A percentile compares a stretch with the other conserved stretches of the same genome.
phyloP scores from a whole-genome alignment of 2,888 invertebrate genomes.

The Arrhopalites spinosus region DNA sequence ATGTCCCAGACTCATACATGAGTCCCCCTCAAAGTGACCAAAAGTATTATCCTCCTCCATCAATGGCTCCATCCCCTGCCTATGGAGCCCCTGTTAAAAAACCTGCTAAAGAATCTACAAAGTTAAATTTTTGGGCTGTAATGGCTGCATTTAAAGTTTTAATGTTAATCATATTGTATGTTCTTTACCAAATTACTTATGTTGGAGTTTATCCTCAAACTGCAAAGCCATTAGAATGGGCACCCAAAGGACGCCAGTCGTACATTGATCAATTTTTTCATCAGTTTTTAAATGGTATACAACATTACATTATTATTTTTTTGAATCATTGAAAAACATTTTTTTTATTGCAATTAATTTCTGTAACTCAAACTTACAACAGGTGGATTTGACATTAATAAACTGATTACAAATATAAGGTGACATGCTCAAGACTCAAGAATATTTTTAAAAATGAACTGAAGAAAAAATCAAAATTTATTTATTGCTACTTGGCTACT shows the following conservation, averaged over 20 bases:
- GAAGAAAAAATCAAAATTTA: neutral
- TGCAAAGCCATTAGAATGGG: neutral
- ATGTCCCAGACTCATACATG: too few relatives aligned
- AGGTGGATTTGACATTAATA: constrained; percentile 3
- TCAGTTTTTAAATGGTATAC: constrained; percentile 13
- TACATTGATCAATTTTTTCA: neutral
- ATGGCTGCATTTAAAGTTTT: constrained; percentile 14
- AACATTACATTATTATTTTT: neutral
- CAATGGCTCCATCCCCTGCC: too few relatives aligned
- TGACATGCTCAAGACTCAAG: neutral
- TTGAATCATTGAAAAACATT: neutral
- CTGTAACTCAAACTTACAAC: neutral
- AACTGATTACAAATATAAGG: neutral
- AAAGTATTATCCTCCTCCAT: neutral
- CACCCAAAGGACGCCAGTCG: neutral
- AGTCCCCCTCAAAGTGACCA: too few relatives aligned
- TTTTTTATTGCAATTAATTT: neutral
- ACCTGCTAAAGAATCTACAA: neutral
- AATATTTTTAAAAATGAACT: neutral
- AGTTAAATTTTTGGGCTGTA: neutral
- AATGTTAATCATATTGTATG: neutral
- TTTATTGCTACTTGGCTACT: neutral
- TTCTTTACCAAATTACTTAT: constrained; percentile 23
- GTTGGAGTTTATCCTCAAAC: constrained; percentile 1
- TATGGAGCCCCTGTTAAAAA: neutral